Conservation (phyloP, 2,113 vertebrate species). For the Gymnorhina tibicen region DNA sequence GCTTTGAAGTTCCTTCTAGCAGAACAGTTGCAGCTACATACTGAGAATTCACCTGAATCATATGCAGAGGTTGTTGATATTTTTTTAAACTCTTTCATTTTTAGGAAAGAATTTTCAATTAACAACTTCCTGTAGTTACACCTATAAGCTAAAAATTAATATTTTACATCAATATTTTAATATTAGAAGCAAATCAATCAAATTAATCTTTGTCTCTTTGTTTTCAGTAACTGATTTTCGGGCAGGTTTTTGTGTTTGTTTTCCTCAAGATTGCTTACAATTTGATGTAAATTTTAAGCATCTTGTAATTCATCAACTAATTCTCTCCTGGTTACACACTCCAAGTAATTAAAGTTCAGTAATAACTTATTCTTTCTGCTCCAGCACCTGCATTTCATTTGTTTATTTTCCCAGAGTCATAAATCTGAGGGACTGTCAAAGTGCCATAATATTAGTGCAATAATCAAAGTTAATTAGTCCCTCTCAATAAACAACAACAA, state of each 20-base stretch:
- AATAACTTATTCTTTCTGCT: conserved; percentile 99
- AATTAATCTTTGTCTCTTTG: conserved; percentile 28
- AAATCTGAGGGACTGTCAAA: conserved; percentile 96
- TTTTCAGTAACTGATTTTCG: conserved; percentile 30
- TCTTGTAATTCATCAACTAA: conserved; percentile 87
- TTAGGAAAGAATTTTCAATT: not conserved
- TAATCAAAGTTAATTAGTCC: conserved; percentile 99
- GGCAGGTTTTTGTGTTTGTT: not conserved
- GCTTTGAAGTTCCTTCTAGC: not conserved
- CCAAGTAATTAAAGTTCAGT: conserved; percentile 98
- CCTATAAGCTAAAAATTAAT: not conserved
- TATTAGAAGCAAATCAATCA: conserved; percentile 30
- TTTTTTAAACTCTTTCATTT: not conserved
- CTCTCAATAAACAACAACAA: conserved; percentile 82
- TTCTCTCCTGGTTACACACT: conserved; percentile 86
- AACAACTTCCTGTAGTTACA: not conserved
- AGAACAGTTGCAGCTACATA: not conserved
- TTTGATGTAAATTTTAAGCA: conserved; percentile 79
- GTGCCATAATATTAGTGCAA: conserved; percentile 97
- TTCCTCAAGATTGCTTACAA: conserved; percentile 65
- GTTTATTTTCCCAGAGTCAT: conserved; percentile 98
- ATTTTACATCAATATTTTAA: conserved; percentile 18
- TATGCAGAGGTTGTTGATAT: not conserved
- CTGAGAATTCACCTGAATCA: not conserved
- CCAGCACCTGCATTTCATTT: conserved; percentile 99